Evolutionary conservation across 1,140 invertebrate species (phyloP).

Genomic region (Propsilocerus akamusi): DNA sequence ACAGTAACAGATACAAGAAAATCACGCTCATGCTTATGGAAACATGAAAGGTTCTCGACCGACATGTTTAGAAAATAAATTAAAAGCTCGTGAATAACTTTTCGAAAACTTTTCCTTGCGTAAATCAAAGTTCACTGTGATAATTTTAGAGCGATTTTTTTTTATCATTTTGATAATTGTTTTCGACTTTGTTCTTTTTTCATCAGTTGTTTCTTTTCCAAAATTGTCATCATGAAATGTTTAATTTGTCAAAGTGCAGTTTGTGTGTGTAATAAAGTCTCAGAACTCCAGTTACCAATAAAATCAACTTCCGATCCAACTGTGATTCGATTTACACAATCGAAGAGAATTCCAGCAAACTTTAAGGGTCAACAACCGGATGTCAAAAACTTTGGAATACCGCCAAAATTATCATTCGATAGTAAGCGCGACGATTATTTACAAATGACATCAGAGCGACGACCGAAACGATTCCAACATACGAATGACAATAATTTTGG

Average conservation of each 20-base stretch:
- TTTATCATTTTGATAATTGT: background rate
- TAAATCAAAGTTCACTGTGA: background rate
- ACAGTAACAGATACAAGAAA: conserved; percentile 20
- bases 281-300: no score
- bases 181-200: background rate
- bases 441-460: background rate
- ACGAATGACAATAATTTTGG: no score
- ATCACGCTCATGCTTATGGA: conserved; percentile 13
- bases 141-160: no score
- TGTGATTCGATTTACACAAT: background rate
- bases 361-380: no score
- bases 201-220: background rate
- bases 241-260: background rate
- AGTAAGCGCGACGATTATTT: background rate
- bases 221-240: background rate
- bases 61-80: background rate
- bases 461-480: background rate
- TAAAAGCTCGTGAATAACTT: background rate
- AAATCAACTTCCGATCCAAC: background rate
- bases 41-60: background rate
- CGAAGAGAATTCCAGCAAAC: no score
- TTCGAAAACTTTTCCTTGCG: background rate
- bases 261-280: background rate
- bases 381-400: no score
- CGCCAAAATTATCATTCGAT: background rate